phyloP scores from a whole-genome alignment of 2,113 vertebrate genomes.

The Nibea albiflora region DNA sequence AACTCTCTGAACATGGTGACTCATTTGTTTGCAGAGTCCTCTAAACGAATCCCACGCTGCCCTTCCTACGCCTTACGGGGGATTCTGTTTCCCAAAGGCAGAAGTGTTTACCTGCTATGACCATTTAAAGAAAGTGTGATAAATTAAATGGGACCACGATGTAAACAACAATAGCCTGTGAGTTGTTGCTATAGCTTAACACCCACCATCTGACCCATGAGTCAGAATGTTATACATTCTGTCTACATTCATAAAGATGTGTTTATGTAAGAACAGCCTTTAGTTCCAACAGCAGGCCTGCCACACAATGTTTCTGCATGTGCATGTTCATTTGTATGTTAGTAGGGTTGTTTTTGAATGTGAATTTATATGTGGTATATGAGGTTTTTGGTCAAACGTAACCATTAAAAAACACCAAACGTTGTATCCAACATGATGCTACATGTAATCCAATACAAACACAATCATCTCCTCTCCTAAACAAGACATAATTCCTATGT shows the following conservation, averaged over 20 bases:
- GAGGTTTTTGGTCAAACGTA: neutral
- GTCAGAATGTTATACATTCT: conserved; percentile 18
- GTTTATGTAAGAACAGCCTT: conserved; percentile 6
- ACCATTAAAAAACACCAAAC: neutral
- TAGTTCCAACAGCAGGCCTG: neutral
- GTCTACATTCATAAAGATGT: conserved; percentile 7
- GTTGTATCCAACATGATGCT: neutral
- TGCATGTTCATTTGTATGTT: neutral
- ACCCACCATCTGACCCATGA: conserved; percentile 10
- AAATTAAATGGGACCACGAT: conserved; percentile 5
- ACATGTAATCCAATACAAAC: neutral
- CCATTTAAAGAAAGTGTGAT: conserved; percentile 7
- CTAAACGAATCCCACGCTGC: conserved; percentile 45
- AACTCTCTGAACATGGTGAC: conserved; percentile 46
- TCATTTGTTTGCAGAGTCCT: conserved; percentile 62
- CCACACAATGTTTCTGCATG: neutral
- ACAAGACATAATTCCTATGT: neutral
- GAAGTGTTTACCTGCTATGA: conserved; percentile 40
- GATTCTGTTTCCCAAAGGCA: conserved; percentile 48
- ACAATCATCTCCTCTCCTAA: neutral
- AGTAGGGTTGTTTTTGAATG: neutral
- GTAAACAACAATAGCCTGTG: conserved; percentile 37
- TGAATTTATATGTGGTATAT: neutral
- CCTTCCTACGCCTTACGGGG: conserved; percentile 39
- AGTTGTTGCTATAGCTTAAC: neutral